Conservation (phyloP, 2,888 invertebrate genomes). For the Drosophila melanosoma region DNA sequence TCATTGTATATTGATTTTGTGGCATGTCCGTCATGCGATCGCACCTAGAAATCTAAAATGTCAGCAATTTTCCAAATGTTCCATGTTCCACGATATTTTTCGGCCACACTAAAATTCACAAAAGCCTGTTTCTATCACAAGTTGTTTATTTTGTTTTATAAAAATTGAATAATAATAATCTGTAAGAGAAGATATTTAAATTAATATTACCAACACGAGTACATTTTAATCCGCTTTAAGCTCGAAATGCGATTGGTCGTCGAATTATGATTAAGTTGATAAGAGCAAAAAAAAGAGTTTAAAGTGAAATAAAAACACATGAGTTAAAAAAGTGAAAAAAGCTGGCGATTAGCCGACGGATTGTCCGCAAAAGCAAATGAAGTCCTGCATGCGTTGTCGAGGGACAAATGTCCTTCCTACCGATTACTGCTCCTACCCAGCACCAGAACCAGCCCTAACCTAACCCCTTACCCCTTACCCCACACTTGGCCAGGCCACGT, state of each 20-base stretch:
- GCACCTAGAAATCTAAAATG: no score
- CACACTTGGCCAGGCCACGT: slow-evolving; percentile 8
- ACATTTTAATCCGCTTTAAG: background rate
- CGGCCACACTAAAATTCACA: no score
- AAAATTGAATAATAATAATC: background rate
- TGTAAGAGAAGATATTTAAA: background rate
- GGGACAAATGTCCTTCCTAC: slow-evolving; percentile 46
- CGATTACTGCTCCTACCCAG: slow-evolving; percentile 49
- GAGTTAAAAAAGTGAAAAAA: background rate
- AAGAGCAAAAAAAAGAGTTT: background rate
- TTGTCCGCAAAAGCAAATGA: slow-evolving; percentile 1
- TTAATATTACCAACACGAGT: background rate
- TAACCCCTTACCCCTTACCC: background rate
- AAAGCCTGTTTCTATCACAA: no score
- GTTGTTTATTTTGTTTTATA: background rate
- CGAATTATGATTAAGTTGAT: background rate
- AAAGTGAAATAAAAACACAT: background rate
- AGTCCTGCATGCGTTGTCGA: slow-evolving; percentile 34
- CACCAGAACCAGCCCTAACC: background rate
- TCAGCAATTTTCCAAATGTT: no score
- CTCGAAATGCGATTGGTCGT: background rate
- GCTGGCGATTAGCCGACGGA: slow-evolving; percentile 14
- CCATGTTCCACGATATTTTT: no score
- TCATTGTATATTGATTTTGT: no score
- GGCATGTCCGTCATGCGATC: no score